Percentiles rank a stretch among this genome's conserved stretches.
These are phyloP conservation scores for Leptinotarsa tumamoca DNA, from an alignment of 2,888 invertebrate genomes.

Conservation along the genomic window DNA sequence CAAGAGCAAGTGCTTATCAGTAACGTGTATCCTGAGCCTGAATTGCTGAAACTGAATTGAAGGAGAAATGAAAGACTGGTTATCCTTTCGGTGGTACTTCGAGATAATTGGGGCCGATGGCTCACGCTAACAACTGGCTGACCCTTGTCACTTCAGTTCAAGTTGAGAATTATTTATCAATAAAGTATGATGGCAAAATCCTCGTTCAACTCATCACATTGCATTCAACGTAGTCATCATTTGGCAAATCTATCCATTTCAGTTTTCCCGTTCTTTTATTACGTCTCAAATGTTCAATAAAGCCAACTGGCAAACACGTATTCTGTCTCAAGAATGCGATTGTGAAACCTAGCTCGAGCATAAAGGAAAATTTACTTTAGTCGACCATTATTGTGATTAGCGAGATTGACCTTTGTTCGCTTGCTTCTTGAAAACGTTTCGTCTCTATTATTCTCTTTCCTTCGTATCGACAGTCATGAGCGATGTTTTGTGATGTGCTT, in stretches of 20 bases:
- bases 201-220: no score
- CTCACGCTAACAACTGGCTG: no score
- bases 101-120: no score
- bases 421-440: not conserved
- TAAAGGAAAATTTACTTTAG: constrained; percentile 2
- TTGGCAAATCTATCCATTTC: not conserved
- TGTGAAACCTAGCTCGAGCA: not conserved
- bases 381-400: constrained; percentile 12
- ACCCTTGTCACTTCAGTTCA: no score
- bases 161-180: no score
- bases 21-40: no score
- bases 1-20: no score
- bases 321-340: not conserved
- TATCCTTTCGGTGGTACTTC: no score
- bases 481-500: not conserved
- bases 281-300: not conserved
- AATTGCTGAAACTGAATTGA: no score
- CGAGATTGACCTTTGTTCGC: not conserved
- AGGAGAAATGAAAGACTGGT: no score
- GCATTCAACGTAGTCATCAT: no score
- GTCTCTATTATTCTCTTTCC: not conserved
- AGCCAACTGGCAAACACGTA: constrained; percentile 3
- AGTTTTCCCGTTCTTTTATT: not conserved
- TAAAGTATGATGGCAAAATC: no score
- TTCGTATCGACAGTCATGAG: not conserved